Conservation (phyloP, 2,113 vertebrate species). For the Etheostoma cragini region DNA sequence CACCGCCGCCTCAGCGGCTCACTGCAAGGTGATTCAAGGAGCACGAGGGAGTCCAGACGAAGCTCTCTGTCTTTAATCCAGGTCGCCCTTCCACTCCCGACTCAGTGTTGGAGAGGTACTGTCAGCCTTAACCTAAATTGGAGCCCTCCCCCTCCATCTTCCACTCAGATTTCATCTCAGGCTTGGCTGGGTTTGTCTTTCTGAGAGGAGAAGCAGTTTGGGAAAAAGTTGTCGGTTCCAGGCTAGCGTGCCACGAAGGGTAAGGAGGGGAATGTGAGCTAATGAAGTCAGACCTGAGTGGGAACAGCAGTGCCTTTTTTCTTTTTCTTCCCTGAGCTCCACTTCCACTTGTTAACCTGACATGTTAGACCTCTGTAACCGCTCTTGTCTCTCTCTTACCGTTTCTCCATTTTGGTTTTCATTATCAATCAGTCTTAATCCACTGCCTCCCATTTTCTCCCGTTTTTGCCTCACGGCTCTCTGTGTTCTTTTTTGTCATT, state of each 20-base stretch:
- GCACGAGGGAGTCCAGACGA: slow-evolving; percentile 16
- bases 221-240: slow-evolving; percentile 62
- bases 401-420: slow-evolving; percentile 44
- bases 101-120: slow-evolving; percentile 40
- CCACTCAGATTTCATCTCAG: slow-evolving; percentile 58
- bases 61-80: slow-evolving; percentile 38
- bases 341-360: slow-evolving; percentile 63
- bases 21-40: slow-evolving; percentile 53
- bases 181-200: slow-evolving; percentile 57
- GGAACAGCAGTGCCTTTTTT: slow-evolving; percentile 36
- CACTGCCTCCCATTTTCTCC: slow-evolving; percentile 18
- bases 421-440: slow-evolving; percentile 55
- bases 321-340: slow-evolving; percentile 28
- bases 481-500: slow-evolving; percentile 15
- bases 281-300: slow-evolving; percentile 70
- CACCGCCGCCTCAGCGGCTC: slow-evolving; percentile 20
- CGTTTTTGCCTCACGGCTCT: background rate
- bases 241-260: slow-evolving; percentile 42
- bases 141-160: slow-evolving; percentile 28
- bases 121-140: slow-evolving; percentile 73
- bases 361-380: slow-evolving; percentile 53
- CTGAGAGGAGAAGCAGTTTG: slow-evolving; percentile 39
- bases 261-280: slow-evolving; percentile 53
- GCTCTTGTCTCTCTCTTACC: slow-evolving; percentile 24
- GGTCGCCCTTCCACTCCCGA: slow-evolving; percentile 28